These are phyloP conservation scores for Lagodon rhomboides DNA, from an alignment of 2,797 vertebrate genomes.

Conservation along the genomic window DNA sequence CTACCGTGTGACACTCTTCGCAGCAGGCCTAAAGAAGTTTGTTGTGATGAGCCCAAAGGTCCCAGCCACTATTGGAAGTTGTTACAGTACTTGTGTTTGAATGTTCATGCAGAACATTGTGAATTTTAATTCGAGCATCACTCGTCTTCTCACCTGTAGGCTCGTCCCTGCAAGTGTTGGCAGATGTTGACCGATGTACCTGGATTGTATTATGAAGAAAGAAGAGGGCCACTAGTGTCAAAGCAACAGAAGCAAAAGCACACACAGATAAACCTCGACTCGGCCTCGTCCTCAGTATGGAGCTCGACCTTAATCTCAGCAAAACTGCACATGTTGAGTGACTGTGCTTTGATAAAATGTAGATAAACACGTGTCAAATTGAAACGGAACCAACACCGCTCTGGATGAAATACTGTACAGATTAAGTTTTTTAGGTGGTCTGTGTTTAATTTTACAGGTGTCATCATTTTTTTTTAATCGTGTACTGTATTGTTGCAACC, in stretches of 20 bases:
- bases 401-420: slow-evolving; percentile 24
- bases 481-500: slow-evolving; percentile 62
- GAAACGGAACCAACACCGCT: slow-evolving; percentile 34
- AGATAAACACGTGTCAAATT: slow-evolving; percentile 39
- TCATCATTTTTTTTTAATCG: slow-evolving; percentile 37
- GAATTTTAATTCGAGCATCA: background rate
- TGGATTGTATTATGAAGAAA: slow-evolving; percentile 92
- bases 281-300: slow-evolving; percentile 7
- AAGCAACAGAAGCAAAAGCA: slow-evolving; percentile 16
- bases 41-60: background rate
- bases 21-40: background rate
- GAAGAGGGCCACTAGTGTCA: slow-evolving; percentile 18
- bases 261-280: background rate
- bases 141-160: slow-evolving; percentile 76
- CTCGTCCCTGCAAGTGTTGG: slow-evolving; percentile 92
- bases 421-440: slow-evolving; percentile 14
- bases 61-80: background rate
- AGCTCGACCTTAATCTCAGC: slow-evolving; percentile 17
- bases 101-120: background rate
- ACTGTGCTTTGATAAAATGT: slow-evolving; percentile 22
- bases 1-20: background rate
- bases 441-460: slow-evolving; percentile 39
- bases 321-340: slow-evolving; percentile 16
- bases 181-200: slow-evolving; percentile 92
- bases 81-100: background rate